A percentile compares a stretch with the other conserved stretches of the same genome.
These are phyloP conservation scores for Nomada fabriciana DNA, from an alignment of 2,888 invertebrate species.

Conservation along the genomic window DNA sequence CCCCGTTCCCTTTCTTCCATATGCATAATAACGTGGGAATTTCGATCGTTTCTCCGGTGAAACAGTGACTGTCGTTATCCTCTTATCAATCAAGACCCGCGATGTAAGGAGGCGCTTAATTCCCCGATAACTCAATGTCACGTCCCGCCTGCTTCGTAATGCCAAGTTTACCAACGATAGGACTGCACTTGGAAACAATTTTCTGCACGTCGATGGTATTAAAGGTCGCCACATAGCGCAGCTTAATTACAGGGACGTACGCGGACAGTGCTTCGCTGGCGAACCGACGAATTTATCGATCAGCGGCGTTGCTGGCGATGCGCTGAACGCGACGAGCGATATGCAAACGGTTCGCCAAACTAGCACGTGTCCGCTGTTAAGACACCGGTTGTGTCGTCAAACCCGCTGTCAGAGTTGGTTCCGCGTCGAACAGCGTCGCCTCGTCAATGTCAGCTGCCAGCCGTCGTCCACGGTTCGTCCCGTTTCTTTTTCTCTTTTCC, in stretches of 20 bases:
- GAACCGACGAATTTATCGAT: conserved; percentile 12
- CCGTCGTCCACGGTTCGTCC: neutral
- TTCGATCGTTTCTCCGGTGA: neutral
- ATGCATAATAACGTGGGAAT: too few relatives aligned
- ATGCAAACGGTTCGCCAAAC: conserved; percentile 25
- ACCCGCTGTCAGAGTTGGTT: conserved; percentile 38
- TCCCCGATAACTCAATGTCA: conserved; percentile 46
- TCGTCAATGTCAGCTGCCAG: conserved; percentile 46
- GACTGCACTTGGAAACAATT: too few relatives aligned
- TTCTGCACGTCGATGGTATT: too few relatives aligned
- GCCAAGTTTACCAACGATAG: neutral
- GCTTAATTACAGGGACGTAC: neutral
- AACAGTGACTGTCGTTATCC: conserved; percentile 51
- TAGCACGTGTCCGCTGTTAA: conserved; percentile 25
- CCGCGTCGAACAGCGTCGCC: conserved; percentile 33
- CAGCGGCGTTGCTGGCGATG: conserved; percentile 13
- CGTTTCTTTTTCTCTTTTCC: neutral
- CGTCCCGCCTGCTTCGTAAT: conserved; percentile 5
- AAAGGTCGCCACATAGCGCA: too few relatives aligned
- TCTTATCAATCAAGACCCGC: conserved; percentile 54
- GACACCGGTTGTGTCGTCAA: conserved; percentile 38
- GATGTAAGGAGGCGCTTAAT: conserved; percentile 38
- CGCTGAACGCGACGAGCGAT: conserved; percentile 18
- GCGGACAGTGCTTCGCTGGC: neutral
- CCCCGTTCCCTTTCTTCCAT: too few relatives aligned